Conservation (phyloP, 92 coral and sea anemone species). For the Zoanthus sociatus region DNA sequence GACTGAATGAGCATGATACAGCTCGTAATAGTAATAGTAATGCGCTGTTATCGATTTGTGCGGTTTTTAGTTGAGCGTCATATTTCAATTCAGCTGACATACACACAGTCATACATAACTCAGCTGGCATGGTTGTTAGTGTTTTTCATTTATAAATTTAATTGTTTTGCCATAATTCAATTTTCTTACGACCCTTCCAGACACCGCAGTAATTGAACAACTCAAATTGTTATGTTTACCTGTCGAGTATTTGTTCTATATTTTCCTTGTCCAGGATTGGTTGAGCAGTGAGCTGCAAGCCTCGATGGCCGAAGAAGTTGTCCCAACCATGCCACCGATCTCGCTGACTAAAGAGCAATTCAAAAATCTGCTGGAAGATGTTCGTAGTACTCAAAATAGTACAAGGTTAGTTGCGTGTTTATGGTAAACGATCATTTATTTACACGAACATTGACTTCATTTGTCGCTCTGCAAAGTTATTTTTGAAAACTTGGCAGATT, state of each 20-base stretch:
- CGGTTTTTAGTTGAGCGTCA: background rate
- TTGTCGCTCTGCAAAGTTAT: slow-evolving; percentile 9
- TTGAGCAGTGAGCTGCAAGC: slow-evolving; percentile 20
- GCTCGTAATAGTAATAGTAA: slow-evolving; percentile 9
- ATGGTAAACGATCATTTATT: slow-evolving; percentile 6
- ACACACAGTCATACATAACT: background rate
- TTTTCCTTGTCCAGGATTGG: slow-evolving; percentile 35
- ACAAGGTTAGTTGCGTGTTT: slow-evolving; percentile 36
- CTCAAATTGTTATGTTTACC: background rate
- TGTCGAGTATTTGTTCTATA: slow-evolving; percentile 1
- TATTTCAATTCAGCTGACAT: background rate
- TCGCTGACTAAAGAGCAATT: slow-evolving; percentile 37
- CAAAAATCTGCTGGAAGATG: slow-evolving; percentile 39
- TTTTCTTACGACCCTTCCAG: background rate
- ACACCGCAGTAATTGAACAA: background rate
- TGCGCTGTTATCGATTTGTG: background rate
- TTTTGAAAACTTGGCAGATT: background rate
- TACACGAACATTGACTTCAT: slow-evolving; percentile 18
- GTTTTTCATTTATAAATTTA: background rate
- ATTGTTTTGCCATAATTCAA: background rate
- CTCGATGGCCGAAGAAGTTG: slow-evolving; percentile 44
- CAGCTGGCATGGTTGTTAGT: background rate
- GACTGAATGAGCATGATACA: slow-evolving; percentile 18
- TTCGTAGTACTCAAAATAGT: slow-evolving; percentile 17
- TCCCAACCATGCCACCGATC: slow-evolving; percentile 41